Conservation (phyloP, 2,797 vertebrate genomes). For the Sebastes minor region DNA sequence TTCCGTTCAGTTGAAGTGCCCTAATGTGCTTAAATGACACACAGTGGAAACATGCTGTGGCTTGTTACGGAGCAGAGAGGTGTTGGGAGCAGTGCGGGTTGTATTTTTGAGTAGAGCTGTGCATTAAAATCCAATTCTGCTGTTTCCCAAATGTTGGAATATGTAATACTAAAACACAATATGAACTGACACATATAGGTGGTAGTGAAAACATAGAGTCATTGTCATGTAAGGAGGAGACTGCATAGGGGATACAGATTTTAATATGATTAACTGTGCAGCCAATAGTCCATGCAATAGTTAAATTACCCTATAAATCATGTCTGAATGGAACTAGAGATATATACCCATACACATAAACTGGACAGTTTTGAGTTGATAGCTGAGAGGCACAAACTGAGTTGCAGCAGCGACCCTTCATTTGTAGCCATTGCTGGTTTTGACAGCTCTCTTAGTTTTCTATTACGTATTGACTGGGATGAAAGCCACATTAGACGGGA, state of each 20-base stretch:
- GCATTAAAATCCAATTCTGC: not conserved
- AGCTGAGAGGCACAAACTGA: not conserved
- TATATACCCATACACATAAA: not conserved
- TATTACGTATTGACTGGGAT: not conserved
- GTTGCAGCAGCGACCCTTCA: not conserved
- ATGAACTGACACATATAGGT: not conserved
- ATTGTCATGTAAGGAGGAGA: not conserved
- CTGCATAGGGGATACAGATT: not conserved
- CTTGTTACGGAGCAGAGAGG: conserved; percentile 32
- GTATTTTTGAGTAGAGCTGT: not conserved
- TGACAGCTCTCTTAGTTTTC: not conserved
- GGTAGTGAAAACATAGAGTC: not conserved
- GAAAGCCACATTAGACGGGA: not conserved
- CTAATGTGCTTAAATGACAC: conserved; percentile 61
- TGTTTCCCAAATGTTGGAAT: not conserved
- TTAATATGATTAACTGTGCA: not conserved
- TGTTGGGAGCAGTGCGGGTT: not conserved
- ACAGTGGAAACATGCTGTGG: conserved; percentile 40
- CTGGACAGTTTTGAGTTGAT: not conserved
- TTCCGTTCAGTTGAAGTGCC: conserved; percentile 47
- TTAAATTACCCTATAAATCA: not conserved
- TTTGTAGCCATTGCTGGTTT: not conserved
- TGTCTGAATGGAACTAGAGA: not conserved
- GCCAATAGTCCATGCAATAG: not conserved
- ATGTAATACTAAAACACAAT: not conserved